phyloP scores from a whole-genome alignment of 2,113 vertebrate species.

The Sterrhoptilus dennistouni region DNA sequence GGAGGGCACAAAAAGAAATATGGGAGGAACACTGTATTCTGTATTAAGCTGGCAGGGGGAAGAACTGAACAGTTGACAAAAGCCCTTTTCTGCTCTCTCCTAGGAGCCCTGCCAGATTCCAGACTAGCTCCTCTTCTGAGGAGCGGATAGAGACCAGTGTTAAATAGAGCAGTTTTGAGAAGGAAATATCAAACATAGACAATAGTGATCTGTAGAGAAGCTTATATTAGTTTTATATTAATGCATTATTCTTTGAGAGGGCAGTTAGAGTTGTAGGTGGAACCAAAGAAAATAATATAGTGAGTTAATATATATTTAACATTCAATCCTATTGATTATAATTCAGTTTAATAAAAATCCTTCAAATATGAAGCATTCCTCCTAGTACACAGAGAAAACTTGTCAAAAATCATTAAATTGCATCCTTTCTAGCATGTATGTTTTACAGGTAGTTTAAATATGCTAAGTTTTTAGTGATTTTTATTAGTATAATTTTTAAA shows the following conservation, averaged over 20 bases:
- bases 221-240: not conserved
- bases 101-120: constrained; percentile 31
- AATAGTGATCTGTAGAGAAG: not conserved
- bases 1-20: not conserved
- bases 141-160: not conserved
- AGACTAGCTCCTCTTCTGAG: not conserved
- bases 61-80: not conserved
- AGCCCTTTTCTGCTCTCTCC: constrained; percentile 12
- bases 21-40: not conserved
- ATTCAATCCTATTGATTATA: not conserved
- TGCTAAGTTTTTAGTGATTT: not conserved
- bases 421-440: not conserved
- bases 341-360: not conserved
- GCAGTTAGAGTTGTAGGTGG: not conserved
- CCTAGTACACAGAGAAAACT: not conserved
- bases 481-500: not conserved
- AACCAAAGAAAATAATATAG: not conserved
- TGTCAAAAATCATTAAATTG: not conserved
- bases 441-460: not conserved
- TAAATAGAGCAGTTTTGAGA: constrained; percentile 9
- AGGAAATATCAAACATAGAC: not conserved
- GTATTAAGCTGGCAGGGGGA: not conserved
- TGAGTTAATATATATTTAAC: not conserved
- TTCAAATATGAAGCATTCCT: not conserved
- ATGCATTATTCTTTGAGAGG: not conserved